A percentile compares a stretch with the other conserved stretches of the same genome.
These are phyloP conservation scores for Polymixis flavicincta DNA, from an alignment of 2,888 invertebrate species.

Conservation along the genomic window DNA sequence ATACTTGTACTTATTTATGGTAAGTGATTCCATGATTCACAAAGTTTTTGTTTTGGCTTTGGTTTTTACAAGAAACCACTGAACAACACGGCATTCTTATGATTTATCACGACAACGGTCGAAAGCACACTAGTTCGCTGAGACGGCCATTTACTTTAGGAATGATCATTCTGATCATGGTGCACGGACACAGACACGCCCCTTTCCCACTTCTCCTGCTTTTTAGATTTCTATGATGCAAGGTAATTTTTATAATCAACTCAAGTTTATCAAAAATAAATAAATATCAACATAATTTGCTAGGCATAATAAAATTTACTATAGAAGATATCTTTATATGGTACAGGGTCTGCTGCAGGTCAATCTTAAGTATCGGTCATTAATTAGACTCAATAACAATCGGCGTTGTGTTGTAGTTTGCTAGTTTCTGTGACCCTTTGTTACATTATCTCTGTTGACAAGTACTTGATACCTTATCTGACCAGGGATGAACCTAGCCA, in stretches of 20 bases:
- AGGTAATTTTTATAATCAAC: constrained; percentile 23
- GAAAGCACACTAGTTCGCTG: too few species aligned
- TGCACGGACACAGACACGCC: too few species aligned
- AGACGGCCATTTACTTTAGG: too few species aligned
- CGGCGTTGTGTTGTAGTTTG: constrained; percentile 26
- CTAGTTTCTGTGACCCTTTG: constrained; percentile 47
- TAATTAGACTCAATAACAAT: constrained; percentile 47
- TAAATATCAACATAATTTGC: constrained; percentile 30
- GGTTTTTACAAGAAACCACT: too few species aligned
- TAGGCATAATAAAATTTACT: constrained; percentile 29
- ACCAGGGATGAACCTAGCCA: constrained; percentile 27
- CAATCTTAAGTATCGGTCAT: constrained; percentile 37
- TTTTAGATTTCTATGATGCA: too few species aligned
- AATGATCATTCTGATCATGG: too few species aligned
- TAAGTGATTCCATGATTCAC: too few species aligned
- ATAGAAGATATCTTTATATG: constrained; percentile 49
- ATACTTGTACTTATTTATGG: too few species aligned
- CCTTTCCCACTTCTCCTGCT: too few species aligned
- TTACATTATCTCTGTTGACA: constrained; percentile 37
- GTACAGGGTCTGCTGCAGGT: constrained; percentile 45
- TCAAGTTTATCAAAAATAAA: constrained; percentile 24
- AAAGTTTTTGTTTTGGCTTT: too few species aligned
- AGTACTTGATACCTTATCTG: constrained; percentile 23
- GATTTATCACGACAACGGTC: too few species aligned
- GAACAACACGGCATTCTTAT: too few species aligned